A percentile compares a stretch with the other conserved stretches of the same genome.
Evolutionary conservation across 2,113 vertebrate genomes (phyloP).

Genomic region (Sphaerodactylus townsendi): DNA sequence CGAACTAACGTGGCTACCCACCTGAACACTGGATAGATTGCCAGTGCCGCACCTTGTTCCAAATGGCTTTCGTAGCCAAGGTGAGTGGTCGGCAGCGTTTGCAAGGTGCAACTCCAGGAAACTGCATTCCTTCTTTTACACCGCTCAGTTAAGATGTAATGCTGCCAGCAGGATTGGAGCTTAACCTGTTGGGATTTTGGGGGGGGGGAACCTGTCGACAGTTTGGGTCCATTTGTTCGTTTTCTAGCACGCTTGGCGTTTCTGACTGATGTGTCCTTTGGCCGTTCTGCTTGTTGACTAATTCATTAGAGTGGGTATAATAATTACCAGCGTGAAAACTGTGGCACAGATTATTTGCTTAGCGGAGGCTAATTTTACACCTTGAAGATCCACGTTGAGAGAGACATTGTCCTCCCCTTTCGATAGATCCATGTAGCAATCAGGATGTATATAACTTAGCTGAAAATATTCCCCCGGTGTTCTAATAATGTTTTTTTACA

Average conservation of each 20-base stretch:
- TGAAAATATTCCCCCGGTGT: not conserved
- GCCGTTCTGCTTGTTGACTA: slow-evolving; percentile 55
- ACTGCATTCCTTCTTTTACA: slow-evolving; percentile 43
- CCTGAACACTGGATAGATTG: slow-evolving; percentile 31
- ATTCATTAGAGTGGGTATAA: slow-evolving; percentile 43
- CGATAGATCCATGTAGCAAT: not conserved
- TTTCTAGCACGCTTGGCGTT: slow-evolving; percentile 50
- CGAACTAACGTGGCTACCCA: too few relatives aligned
- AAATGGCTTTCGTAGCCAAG: slow-evolving; percentile 55
- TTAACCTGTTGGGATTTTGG: slow-evolving; percentile 51
- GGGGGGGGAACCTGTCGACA: slow-evolving; percentile 53
- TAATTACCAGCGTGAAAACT: slow-evolving; percentile 57
- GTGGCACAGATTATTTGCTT: slow-evolving; percentile 50
- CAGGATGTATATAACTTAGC: not conserved
- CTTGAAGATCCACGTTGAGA: too few relatives aligned
- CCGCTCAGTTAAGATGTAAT: slow-evolving; percentile 49
- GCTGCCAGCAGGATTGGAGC: slow-evolving; percentile 53
- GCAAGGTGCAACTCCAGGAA: slow-evolving; percentile 59
- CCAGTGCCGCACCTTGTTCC: slow-evolving; percentile 58
- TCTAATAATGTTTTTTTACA: not conserved
- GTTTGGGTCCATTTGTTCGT: slow-evolving; percentile 15
- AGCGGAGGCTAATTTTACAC: slow-evolving; percentile 51
- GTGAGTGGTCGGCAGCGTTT: slow-evolving; percentile 63
- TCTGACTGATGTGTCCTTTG: slow-evolving; percentile 56
- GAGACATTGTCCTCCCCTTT: not conserved